Conservation (phyloP, 2,888 invertebrate species). For the Nymphalis urticae region DNA sequence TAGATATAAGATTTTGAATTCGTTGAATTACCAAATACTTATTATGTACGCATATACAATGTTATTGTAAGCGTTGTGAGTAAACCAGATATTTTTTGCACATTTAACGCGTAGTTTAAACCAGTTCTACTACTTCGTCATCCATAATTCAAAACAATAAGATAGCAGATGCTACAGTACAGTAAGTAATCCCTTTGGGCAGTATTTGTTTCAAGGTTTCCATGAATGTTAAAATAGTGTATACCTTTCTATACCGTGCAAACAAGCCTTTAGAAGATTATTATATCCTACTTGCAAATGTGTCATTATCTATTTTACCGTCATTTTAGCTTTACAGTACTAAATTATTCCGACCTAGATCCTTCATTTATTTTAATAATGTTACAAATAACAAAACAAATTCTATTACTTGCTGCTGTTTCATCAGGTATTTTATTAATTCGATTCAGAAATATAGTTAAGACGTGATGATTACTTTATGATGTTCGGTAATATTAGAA, state of each 20-base stretch:
- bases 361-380: background rate
- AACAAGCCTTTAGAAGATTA: constrained; percentile 1
- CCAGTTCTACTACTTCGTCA: constrained; percentile 37
- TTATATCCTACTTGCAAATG: constrained; percentile 1
- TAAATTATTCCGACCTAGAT: constrained; percentile 5
- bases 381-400: background rate
- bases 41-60: constrained; percentile 5
- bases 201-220: constrained; percentile 1
- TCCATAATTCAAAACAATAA: constrained; percentile 21
- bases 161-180: constrained; percentile 3
- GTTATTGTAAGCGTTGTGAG: background rate
- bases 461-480: background rate
- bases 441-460: too few species aligned
- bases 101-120: constrained; percentile 35
- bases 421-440: too few species aligned
- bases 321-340: background rate
- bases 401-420: too few species aligned
- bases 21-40: constrained; percentile 2
- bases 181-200: constrained; percentile 3
- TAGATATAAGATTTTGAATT: background rate
- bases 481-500: too few species aligned
- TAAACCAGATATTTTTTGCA: constrained; percentile 16
- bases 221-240: background rate
- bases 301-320: constrained; percentile 7
- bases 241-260: constrained; percentile 1